Conservation (phyloP, 2,797 vertebrate genomes). For the Parotocinclus haroldoi region DNA sequence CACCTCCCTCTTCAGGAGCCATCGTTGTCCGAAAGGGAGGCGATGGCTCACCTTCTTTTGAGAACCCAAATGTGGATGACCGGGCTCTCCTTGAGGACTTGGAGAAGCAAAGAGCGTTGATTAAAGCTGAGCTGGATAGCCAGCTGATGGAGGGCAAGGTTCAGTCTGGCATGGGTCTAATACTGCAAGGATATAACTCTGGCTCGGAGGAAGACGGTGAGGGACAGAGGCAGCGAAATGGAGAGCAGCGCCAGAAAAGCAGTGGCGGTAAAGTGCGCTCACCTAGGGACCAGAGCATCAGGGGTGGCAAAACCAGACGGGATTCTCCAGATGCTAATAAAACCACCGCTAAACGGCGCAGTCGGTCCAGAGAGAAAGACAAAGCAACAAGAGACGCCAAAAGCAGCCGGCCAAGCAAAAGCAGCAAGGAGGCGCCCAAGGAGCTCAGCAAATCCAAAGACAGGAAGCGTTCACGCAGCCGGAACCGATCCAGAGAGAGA, state of each 20-base stretch:
- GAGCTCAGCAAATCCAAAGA: constrained; percentile 88
- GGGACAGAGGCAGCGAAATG: constrained; percentile 84
- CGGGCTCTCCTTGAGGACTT: constrained; percentile 92
- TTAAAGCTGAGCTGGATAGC: constrained; percentile 98
- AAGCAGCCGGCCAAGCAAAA: constrained; percentile 83
- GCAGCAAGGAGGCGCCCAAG: constrained; percentile 65
- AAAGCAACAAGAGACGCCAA: constrained; percentile 80
- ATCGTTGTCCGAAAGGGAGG: constrained; percentile 57
- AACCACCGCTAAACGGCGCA: constrained; percentile 79
- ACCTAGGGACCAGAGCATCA: constrained; percentile 51
- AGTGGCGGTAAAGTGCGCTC: constrained; percentile 61
- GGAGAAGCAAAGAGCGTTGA: constrained; percentile 95
- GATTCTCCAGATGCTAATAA: constrained; percentile 82
- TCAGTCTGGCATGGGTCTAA: constrained; percentile 96
- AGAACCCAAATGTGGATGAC: constrained; percentile 85
- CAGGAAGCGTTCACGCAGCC: constrained; percentile 80
- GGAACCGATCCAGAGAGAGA: constrained; percentile 81
- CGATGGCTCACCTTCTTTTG: constrained; percentile 63
- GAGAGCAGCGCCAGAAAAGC: constrained; percentile 78
- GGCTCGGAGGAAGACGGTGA: constrained; percentile 95
- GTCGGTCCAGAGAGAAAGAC: constrained; percentile 86
- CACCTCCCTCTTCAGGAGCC: constrained; percentile 65
- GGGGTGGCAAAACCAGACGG: constrained; percentile 76
- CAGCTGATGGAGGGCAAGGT: constrained; percentile 89
- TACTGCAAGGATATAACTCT: constrained; percentile 96